Base-by-base conservation (phyloP, 1,140 invertebrate species). In the Heliconius congener region DNA sequence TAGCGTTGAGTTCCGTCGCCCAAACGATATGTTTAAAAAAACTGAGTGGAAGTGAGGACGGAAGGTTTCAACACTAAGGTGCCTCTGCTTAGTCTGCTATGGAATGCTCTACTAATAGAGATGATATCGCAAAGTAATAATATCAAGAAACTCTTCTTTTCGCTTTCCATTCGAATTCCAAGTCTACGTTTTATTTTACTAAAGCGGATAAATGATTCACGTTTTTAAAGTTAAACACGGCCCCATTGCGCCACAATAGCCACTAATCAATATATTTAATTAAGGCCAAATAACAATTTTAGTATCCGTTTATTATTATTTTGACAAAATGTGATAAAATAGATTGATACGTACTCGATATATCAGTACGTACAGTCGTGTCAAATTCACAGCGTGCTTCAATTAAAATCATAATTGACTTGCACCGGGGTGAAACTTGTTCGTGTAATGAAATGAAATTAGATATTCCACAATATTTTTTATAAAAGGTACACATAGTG, bases 331-430 rank as follows among this genome's bases (percentile, higher is more conserved):
- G 27, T 66, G 60, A 66, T 66, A 66, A 66, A 27, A 66, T 66
- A 66, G 60, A 66, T 66, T 66, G 60, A 66, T 66, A 27, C 23
- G 60, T 66, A 23, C 60, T 66, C 60, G 60, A 66, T 66, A 66
- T 66, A 66, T 27, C 9, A 27, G 23, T 66, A 23, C 8, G 55
- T 57, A 66, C 60, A 66, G 27, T 66, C 60, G 60, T 30, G 60
- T 66, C 60, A 30, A 5, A 66, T 66, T 27, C 60, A 66, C 60
- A 66, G 60, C 60, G 60, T 66, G 60, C 23, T 66, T 66, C 60
- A 66, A 66, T 66, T 66, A 66, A 66, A 66, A 66, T 66, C 60
- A 66, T 66, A 66, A 66, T 66, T 66, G 60, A 66, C 60, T 66
- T 66, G 60, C 60, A 66, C 60, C 30, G 27, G 60, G 60, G 60